A percentile compares a stretch with the other conserved stretches of the same genome.
Conservation (phyloP, 2,888 invertebrate species). For the Aleiodes testaceus region DNA sequence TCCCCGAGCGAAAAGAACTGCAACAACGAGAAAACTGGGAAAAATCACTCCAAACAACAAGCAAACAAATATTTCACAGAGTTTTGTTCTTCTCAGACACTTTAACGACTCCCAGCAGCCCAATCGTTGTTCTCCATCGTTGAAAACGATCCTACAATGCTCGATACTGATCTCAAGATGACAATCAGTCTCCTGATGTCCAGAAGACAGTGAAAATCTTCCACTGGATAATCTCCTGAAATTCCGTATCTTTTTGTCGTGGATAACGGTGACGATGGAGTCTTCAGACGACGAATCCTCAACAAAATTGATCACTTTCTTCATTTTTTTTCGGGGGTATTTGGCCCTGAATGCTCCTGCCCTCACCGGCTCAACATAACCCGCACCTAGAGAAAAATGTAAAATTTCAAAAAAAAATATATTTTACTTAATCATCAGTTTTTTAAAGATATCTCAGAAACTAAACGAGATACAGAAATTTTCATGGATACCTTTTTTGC, state of each 20-base stretch:
- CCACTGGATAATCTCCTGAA: conserved; percentile 1
- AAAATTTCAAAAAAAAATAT: too few relatives aligned
- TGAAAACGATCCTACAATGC: conserved; percentile 4
- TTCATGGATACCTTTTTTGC: too few relatives aligned
- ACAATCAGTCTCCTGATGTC: conserved; percentile 16
- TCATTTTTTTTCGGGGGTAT: conserved; percentile 34
- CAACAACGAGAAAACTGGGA: conserved; percentile 50
- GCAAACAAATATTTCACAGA: conserved; percentile 49
- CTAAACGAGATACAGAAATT: too few relatives aligned
- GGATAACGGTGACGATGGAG: conserved; percentile 1
- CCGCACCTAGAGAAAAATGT: background rate
- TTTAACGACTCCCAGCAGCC: conserved; percentile 34
- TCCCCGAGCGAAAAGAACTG: conserved; percentile 37
- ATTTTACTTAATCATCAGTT: too few relatives aligned
- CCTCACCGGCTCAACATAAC: background rate
- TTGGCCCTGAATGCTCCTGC: background rate
- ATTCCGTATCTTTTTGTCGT: conserved; percentile 9
- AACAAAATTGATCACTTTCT: conserved; percentile 45
- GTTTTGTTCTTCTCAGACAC: conserved; percentile 38
- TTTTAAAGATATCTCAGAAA: too few relatives aligned
- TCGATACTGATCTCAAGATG: background rate
- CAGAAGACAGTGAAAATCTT: conserved; percentile 32
- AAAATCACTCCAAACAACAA: conserved; percentile 49
- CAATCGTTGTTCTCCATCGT: conserved; percentile 17
- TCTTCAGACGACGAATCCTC: conserved; percentile 8